Evolutionary conservation across 2,888 invertebrate genomes (phyloP), one percentile per base, ranked within the genome.

Genomic region (Dorcus parallelipipedus): DNA sequence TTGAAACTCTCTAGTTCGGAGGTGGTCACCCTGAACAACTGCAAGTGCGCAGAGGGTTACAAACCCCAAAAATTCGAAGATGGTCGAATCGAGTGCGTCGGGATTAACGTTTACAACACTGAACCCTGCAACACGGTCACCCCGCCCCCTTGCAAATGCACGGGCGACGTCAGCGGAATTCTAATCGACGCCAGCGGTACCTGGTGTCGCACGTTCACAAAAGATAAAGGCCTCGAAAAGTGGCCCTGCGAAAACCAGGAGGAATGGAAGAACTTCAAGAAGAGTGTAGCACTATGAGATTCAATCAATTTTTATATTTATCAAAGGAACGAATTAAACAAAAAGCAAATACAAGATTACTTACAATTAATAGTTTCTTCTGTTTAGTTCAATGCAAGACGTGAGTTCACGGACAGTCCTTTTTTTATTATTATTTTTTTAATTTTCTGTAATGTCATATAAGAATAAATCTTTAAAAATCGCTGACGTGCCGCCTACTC

Each of bases 221-320:
- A 56, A 5, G 64, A 58, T 8, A 38, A 40, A 10, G 26, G 50
- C 7, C 20, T 59, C 3, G 58, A 59, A 43, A 54, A 55, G 26
- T 65, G 64, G 66, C 49, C 55, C 7, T 66, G 64, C 57, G 64
- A 66, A 57, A 66, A 66, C 51, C 51, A 52, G 39, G 62, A 60
- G 6, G 64, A 58, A n/a, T 66, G 66, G 65, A 56, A 52, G 9
- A 51, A 43, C 9, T 62, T 57, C n/a, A 38, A 53, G 17, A 50
- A 49, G 14, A 49, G 26, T 6, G 26, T 4, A 33, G 7, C 26
- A 6, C 26, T 7, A 33, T 33, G 6, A 33, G 26, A 33, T 6
- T 6, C 26, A 33, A 33, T 14, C 14, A 14, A 14, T 14, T 14
- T 14, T 14, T 14, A 14, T 14, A 14, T 14, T 14, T 14, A 14